Conservation (phyloP, 2,113 vertebrate species). For the Bubo blakistoni region DNA sequence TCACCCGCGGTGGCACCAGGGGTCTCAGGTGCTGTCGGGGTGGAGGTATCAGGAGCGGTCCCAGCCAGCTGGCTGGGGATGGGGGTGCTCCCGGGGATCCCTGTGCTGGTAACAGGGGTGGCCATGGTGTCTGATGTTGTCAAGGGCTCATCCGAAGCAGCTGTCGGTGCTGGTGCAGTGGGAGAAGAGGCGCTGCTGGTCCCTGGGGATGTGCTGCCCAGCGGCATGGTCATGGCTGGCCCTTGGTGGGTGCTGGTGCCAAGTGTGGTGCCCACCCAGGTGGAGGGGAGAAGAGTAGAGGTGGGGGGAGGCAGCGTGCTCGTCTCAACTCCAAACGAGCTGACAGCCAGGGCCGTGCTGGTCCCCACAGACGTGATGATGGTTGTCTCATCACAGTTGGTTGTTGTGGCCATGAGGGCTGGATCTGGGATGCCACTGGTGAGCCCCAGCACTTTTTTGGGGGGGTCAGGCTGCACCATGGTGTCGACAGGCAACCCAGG, state of each 20-base stretch:
- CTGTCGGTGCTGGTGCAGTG: neutral
- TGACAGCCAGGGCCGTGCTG: neutral
- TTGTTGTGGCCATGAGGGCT: rapidly evolving
- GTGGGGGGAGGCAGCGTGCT: neutral
- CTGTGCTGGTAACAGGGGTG: neutral
- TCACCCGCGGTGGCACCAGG: neutral
- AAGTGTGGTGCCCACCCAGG: rapidly evolving
- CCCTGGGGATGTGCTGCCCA: neutral
- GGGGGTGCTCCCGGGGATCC: rapidly evolving
- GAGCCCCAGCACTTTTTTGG: neutral
- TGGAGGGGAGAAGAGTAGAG: neutral
- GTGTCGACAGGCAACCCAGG: rapidly evolving
- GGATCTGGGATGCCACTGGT: neutral
- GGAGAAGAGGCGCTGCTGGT: neutral
- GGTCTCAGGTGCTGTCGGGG: neutral
- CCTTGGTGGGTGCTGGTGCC: neutral
- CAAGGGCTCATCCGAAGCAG: neutral
- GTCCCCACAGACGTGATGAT: rapidly evolving
- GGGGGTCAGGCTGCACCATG: neutral
- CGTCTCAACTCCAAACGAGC: neutral
- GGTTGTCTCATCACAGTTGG: neutral
- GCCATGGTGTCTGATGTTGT: rapidly evolving
- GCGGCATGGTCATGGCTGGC: neutral
- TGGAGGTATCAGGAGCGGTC: neutral
- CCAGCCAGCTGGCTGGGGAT: neutral